Evolutionary conservation across 2,888 invertebrate genomes (phyloP).

Genomic region (Himalopsyche tibetana): DNA sequence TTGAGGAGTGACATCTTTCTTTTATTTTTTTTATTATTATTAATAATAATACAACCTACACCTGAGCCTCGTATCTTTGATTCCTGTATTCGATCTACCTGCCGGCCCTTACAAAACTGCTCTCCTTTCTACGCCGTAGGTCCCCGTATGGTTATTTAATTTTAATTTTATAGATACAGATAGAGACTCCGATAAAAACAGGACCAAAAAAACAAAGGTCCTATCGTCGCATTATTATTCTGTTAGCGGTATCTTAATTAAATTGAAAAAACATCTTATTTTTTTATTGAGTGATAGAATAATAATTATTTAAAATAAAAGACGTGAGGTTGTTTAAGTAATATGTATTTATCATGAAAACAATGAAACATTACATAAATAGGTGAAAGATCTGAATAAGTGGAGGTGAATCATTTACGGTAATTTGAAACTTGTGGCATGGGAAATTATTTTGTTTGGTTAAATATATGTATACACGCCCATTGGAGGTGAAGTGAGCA

Average conservation of each 20-base stretch:
- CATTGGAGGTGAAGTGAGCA: no score
- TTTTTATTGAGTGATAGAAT: no score
- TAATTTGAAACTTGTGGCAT: no score
- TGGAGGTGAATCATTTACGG: no score
- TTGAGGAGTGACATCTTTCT: conserved; percentile 44
- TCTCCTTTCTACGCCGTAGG: conserved; percentile 54
- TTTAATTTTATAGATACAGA: conserved; percentile 20
- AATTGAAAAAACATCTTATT: neutral
- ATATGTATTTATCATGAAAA: no score
- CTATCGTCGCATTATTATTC: conserved; percentile 13
- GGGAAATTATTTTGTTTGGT: no score
- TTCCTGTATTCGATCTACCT: conserved; percentile 15
- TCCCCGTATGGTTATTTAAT: conserved; percentile 40
- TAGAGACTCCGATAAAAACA: conserved; percentile 4
- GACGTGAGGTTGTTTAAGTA: no score
- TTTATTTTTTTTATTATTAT: conserved; percentile 47
- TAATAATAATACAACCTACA: conserved; percentile 45
- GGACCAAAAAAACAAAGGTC: neutral
- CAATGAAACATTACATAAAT: no score
- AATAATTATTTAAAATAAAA: no score
- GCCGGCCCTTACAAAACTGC: conserved; percentile 51
- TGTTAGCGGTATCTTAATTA: conserved; percentile 19
- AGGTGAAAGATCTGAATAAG: no score
- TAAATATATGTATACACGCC: no score
- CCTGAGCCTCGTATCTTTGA: conserved; percentile 16